These are phyloP conservation scores for Tuberolachnus salignus DNA, from an alignment of 2,888 invertebrate species.

Conservation along the genomic window DNA sequence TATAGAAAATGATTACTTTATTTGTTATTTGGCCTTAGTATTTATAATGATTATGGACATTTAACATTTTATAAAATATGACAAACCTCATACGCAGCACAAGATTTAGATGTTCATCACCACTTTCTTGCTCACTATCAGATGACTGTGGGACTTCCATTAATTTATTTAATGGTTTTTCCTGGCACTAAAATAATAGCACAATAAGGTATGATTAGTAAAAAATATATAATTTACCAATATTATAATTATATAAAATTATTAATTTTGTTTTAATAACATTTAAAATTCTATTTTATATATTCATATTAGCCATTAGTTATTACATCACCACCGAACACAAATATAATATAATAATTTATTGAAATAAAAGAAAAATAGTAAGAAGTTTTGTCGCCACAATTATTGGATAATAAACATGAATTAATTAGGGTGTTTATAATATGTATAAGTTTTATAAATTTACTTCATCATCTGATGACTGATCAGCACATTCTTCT, in stretches of 20 bases:
- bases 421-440: no score
- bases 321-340: no score
- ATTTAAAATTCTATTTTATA: background rate
- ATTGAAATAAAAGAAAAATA: no score
- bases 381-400: no score
- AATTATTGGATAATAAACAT: no score
- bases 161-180: conserved; percentile 64
- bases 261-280: background rate
- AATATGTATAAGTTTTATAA: conserved; percentile 44
- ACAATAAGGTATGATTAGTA: background rate
- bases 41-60: no score
- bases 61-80: background rate
- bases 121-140: conserved; percentile 63
- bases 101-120: conserved; percentile 71
- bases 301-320: background rate
- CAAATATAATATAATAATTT: no score
- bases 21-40: background rate
- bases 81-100: conserved; percentile 84
- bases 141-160: conserved; percentile 62
- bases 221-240: background rate
- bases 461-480: conserved; percentile 66
- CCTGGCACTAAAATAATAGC: conserved; percentile 58
- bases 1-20: background rate
- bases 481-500: conserved; percentile 77
- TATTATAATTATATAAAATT: background rate